Percentiles rank a stretch among this genome's conserved stretches.
phyloP scores from a whole-genome alignment of 1,140 invertebrate genomes.

The Saccostrea glomerata region DNA sequence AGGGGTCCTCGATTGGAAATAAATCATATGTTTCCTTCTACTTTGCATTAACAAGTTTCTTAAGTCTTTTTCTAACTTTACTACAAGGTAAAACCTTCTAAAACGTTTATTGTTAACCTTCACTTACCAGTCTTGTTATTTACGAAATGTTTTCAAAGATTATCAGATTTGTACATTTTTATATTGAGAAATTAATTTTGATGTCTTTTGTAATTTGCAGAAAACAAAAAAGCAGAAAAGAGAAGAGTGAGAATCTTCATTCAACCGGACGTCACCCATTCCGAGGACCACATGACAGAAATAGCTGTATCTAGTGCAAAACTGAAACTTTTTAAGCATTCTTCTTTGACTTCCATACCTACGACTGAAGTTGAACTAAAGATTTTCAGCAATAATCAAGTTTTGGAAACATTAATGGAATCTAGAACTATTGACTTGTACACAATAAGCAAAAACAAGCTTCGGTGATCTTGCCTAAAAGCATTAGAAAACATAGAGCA shows the following conservation, averaged over 20 bases:
- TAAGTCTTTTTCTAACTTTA: not conserved
- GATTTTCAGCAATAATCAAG: not conserved
- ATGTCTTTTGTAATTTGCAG: not conserved
- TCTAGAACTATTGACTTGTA: slow-evolving; percentile 38
- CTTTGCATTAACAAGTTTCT: slow-evolving; percentile 7
- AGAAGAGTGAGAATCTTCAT: slow-evolving; percentile 3
- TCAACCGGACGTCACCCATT: not conserved
- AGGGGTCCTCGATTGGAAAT: not conserved
- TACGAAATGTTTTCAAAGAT: too few relatives aligned
- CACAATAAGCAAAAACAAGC: too few relatives aligned
- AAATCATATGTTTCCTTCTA: not conserved
- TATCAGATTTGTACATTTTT: too few relatives aligned
- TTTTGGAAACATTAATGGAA: not conserved
- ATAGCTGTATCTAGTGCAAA: slow-evolving; percentile 2
- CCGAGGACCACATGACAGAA: slow-evolving; percentile 30
- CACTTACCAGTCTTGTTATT: too few relatives aligned
- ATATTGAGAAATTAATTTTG: too few relatives aligned
- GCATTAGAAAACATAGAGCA: too few relatives aligned
- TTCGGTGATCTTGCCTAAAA: too few relatives aligned
- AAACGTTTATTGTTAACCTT: too few relatives aligned
- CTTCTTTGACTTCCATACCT: not conserved
- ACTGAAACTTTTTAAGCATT: slow-evolving; percentile 39
- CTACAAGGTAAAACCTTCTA: not conserved
- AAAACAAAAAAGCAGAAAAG: not conserved
- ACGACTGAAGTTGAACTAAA: not conserved